Evolutionary conservation across 2,113 vertebrate genomes (phyloP), one percentile per base, ranked within the genome.

Genomic region (Mystacornis crossleyi): DNA sequence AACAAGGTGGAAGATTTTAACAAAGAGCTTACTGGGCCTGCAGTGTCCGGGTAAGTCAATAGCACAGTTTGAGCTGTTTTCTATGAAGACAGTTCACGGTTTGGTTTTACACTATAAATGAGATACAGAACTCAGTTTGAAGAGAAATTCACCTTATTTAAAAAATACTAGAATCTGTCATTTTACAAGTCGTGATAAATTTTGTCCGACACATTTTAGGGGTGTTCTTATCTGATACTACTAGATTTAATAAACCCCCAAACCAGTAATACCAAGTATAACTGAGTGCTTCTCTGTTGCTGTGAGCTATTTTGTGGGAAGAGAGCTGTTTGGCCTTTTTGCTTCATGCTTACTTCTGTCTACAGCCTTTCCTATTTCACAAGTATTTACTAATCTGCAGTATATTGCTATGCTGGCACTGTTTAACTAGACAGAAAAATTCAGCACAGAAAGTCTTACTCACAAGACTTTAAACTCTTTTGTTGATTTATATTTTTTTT

Each of bases 401-500:
- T 97, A 95, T 96, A 88, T 96, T 97, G 94, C 95, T 97, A 67
- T 96, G 78, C 95, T 98, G 96, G 93, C 95, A 89, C 94, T 92
- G 93, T 98, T 98, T 97, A 98, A 97, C 97, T 97, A 97, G 97
- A 97, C 97, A 97, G 96, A 94, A 96, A 96, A 97, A 96, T 94
- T 96, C 96, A 90, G 86, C 96, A 83, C 92, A 97, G 97, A 98
- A 96, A 97, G 97, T 97, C 97, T 97, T 89, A 91, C 97, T 98
- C 98, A 97, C 97, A 98, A 97, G 97, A 98, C 98, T 98, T 98
- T 97, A 97, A 96, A 97, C 95, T 95, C 97, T 98, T 98, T 98
- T 98, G 97, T 98, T 98, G 98, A 97, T 98, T 98, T 98, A 97
- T 98, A 97, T 98, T 97, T 98, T 98, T 98, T 98, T 98, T 98